Conservation (phyloP, 2,113 vertebrate genomes). For the Pedionomus torquatus region DNA sequence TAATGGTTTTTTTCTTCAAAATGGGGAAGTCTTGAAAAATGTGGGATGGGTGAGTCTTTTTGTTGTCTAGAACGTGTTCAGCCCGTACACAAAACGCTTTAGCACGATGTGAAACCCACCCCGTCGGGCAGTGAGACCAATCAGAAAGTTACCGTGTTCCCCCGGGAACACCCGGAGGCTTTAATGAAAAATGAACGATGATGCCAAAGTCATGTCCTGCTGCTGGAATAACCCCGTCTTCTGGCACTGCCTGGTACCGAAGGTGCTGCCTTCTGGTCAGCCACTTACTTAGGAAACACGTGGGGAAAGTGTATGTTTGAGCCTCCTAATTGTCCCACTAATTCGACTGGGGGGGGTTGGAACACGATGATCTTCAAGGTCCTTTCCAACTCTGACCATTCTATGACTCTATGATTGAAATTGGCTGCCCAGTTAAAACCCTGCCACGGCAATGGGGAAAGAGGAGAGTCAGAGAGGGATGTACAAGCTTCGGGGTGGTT, state of each 20-base stretch:
- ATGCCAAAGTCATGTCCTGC: rapidly evolving
- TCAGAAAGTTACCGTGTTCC: not conserved
- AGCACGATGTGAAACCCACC: not conserved
- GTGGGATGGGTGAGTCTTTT: rapidly evolving
- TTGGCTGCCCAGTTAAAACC: not conserved
- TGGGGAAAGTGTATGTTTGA: rapidly evolving
- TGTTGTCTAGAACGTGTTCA: not conserved
- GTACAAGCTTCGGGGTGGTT: rapidly evolving
- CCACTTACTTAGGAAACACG: not conserved
- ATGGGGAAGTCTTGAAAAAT: not conserved
- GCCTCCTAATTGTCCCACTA: not conserved
- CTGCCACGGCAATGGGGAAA: not conserved
- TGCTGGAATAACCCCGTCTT: not conserved
- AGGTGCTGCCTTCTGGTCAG: not conserved
- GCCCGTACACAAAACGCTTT: not conserved
- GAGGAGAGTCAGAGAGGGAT: not conserved
- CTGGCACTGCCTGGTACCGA: too few species aligned
- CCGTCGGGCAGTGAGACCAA: rapidly evolving
- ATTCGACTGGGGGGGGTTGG: too few species aligned
- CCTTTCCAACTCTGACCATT: too few species aligned
- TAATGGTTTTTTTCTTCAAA: not conserved
- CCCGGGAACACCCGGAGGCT: not conserved
- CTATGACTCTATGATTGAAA: too few species aligned
- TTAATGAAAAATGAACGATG: not conserved
- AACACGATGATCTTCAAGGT: too few species aligned